A percentile compares a stretch with the other conserved stretches of the same genome.
Conservation (phyloP, 2,888 invertebrate species). For the Hirtodrosophila duncani region DNA sequence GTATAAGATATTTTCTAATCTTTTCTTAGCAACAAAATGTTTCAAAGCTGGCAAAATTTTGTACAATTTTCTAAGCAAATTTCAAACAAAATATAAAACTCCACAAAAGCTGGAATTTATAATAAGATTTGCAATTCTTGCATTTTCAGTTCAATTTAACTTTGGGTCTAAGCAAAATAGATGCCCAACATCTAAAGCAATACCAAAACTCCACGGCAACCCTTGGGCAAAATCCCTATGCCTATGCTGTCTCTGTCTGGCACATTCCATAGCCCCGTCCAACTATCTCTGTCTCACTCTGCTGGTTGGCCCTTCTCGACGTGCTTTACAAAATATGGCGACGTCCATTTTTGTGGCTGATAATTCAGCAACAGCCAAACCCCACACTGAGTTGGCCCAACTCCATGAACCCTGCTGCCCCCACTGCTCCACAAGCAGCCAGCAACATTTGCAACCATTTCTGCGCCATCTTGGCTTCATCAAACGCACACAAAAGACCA, state of each 20-base stretch:
- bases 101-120: too few relatives aligned
- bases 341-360: constrained; percentile 71
- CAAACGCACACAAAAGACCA: constrained; percentile 72
- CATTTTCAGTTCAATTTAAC: too few relatives aligned
- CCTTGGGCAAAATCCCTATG: constrained; percentile 33
- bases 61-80: too few relatives aligned
- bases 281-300: too few relatives aligned
- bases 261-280: neutral
- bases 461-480: constrained; percentile 71
- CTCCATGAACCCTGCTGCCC: neutral
- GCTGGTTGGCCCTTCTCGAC: constrained; percentile 13
- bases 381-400: neutral
- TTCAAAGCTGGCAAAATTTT: too few relatives aligned
- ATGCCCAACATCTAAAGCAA: too few relatives aligned
- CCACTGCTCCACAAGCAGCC: constrained; percentile 1
- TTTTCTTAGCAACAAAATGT: too few relatives aligned
- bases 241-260: neutral
- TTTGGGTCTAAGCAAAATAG: too few relatives aligned
- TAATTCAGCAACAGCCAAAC: constrained; percentile 54
- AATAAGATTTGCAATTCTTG: too few relatives aligned
- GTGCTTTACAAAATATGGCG: constrained; percentile 57
- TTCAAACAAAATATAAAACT: too few relatives aligned
- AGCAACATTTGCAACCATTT: constrained; percentile 50
- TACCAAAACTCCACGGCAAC: constrained; percentile 40
- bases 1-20: too few relatives aligned